A percentile compares a stretch with the other conserved stretches of the same genome.
Evolutionary conservation across 2,888 invertebrate species (phyloP).

Genomic region (Nemoura dubitans): DNA sequence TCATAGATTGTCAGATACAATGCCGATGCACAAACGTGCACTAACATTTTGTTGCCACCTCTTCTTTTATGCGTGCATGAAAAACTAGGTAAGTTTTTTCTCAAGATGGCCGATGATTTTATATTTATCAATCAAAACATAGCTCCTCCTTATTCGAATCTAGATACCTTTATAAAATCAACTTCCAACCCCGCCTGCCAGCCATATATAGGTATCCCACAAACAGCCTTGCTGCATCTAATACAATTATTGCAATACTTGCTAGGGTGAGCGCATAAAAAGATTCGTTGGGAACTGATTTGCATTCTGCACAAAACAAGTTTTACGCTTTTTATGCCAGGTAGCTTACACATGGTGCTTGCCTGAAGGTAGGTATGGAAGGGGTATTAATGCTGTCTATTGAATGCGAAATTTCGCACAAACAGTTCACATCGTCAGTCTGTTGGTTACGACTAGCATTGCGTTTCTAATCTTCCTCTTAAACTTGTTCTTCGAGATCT

Average conservation of each 20-base stretch:
- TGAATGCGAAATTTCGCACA: constrained; percentile 32
- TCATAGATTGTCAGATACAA: background rate
- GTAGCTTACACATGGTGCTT: background rate
- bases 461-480: background rate
- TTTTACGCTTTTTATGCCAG: background rate
- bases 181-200: background rate
- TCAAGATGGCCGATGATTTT: background rate
- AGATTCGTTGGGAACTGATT: constrained; percentile 21
- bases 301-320: constrained; percentile 31
- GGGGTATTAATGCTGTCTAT: background rate
- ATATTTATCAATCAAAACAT: background rate
- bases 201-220: background rate
- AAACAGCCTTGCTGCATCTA: background rate
- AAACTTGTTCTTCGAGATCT: constrained; percentile 12
- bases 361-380: background rate
- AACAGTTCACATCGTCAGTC: background rate
- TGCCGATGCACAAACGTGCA: background rate
- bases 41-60: background rate
- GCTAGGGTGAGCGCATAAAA: background rate
- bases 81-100: background rate
- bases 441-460: background rate
- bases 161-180: background rate
- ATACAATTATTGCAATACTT: background rate
- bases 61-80: background rate
- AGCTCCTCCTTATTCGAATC: background rate